These are phyloP conservation scores for Athripsodes cinereus DNA, from an alignment of 2,888 invertebrate genomes.

Conservation along the genomic window DNA sequence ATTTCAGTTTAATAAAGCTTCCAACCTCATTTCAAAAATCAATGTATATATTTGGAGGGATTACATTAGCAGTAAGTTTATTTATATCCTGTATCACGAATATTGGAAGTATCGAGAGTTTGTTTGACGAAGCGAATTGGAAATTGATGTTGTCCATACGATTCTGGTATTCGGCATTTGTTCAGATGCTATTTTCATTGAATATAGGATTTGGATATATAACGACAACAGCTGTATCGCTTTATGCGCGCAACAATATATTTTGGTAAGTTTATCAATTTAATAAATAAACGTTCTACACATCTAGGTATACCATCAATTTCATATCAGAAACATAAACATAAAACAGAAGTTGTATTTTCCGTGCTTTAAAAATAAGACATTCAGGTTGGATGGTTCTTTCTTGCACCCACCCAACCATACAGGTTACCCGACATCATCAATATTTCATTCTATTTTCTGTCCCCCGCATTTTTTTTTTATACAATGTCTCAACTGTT, in stretches of 20 bases:
- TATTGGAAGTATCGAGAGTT: slow-evolving; percentile 27
- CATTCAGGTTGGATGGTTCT: no score
- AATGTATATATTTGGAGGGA: slow-evolving; percentile 35
- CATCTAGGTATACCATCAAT: no score
- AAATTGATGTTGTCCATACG: slow-evolving; percentile 37
- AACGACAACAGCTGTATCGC: slow-evolving; percentile 56
- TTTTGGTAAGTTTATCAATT: slow-evolving; percentile 61
- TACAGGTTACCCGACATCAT: no score
- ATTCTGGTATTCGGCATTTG: slow-evolving; percentile 58
- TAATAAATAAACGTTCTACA: no score
- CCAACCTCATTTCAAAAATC: slow-evolving; percentile 47
- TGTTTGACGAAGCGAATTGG: slow-evolving; percentile 38
- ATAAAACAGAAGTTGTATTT: no score
- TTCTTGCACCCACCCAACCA: no score
- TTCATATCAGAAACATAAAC: no score
- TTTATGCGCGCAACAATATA: slow-evolving; percentile 59
- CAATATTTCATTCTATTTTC: no score
- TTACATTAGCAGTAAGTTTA: slow-evolving; percentile 37
- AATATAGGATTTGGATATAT: slow-evolving; percentile 59
- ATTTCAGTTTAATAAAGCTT: slow-evolving; percentile 47
- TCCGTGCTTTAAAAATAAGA: no score
- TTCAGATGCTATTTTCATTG: slow-evolving; percentile 59
- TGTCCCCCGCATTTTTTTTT: no score
- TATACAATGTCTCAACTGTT: no score
- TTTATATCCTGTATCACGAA: slow-evolving; percentile 36